phyloP scores from a whole-genome alignment of 2,888 invertebrate genomes.

The Cancer borealis region DNA sequence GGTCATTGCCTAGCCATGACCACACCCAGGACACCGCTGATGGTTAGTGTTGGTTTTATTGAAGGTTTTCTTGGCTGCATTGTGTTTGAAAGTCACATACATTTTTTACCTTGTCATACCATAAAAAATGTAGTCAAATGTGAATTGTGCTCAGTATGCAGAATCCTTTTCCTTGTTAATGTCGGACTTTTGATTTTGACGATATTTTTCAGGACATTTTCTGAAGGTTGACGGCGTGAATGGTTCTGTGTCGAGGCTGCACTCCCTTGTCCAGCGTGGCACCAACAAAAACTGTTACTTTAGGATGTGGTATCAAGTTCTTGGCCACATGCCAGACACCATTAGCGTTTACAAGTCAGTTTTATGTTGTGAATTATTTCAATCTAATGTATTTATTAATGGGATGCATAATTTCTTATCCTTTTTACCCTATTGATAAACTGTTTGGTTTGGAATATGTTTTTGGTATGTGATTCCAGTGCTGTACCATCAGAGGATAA shows the following conservation, averaged over 20 bases:
- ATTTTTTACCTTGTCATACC: not conserved
- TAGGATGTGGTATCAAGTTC: constrained; percentile 68
- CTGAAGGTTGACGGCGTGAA: constrained; percentile 42
- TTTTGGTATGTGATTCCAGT: not conserved
- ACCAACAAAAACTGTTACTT: constrained; percentile 55
- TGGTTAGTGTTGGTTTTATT: not conserved
- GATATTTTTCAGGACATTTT: constrained; percentile 56
- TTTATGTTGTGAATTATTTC: not conserved
- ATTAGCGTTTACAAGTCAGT: constrained; percentile 64
- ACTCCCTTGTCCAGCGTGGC: constrained; percentile 54
- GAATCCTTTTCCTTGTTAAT: not conserved
- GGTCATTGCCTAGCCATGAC: constrained; percentile 46
- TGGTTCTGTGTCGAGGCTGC: constrained; percentile 38
- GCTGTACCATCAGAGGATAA: not conserved
- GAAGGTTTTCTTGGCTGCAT: not conserved
- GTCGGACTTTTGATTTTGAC: not conserved
- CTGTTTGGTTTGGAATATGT: not conserved
- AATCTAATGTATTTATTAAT: not conserved
- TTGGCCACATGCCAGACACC: constrained; percentile 51
- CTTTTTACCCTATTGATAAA: not conserved
- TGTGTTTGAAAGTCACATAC: not conserved
- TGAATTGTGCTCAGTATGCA: no score
- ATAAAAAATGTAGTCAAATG: not conserved
- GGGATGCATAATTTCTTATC: not conserved
- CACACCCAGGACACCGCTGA: constrained; percentile 51